These are phyloP conservation scores for Drosophila jambulina DNA, from an alignment of 1,140 invertebrate genomes.

Conservation along the genomic window DNA sequence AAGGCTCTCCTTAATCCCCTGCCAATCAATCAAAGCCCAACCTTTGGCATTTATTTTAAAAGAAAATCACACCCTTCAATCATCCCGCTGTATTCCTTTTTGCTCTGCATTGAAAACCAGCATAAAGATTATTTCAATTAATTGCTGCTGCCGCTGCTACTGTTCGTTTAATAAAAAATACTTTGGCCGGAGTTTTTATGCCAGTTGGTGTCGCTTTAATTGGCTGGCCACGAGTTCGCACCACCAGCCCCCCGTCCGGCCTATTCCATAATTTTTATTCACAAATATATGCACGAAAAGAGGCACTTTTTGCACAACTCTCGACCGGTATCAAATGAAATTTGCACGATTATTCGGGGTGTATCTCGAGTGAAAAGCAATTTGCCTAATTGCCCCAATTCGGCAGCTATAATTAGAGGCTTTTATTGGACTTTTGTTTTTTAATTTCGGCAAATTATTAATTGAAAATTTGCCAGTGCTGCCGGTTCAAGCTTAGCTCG, in stretches of 20 bases:
- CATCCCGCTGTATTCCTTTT: conserved; percentile 14
- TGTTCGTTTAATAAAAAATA: conserved; percentile 48
- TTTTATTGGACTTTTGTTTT: conserved; percentile 28
- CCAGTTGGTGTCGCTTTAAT: conserved; percentile 31
- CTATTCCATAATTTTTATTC: conserved; percentile 46
- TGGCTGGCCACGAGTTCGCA: conserved; percentile 14
- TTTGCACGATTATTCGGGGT: conserved; percentile 33
- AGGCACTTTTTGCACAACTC: conserved; percentile 6
- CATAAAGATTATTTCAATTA: conserved; percentile 71
- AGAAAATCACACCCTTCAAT: conserved; percentile 17
- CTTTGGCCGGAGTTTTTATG: conserved; percentile 35
- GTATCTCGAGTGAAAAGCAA: conserved; percentile 26
- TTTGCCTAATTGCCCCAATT: conserved; percentile 66
- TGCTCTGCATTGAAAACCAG: conserved; percentile 21
- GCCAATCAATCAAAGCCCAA: conserved; percentile 27
- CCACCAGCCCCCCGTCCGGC: neutral
- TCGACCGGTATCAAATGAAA: conserved; percentile 31
- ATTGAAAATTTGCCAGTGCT: conserved; percentile 39
- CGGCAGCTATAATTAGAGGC: conserved; percentile 49
- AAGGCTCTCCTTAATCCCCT: neutral
- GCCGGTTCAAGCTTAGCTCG: conserved; percentile 1
- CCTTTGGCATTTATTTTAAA: conserved; percentile 17
- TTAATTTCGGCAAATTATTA: conserved; percentile 27
- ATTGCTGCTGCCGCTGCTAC: conserved; percentile 27
- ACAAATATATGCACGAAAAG: neutral